Evolutionary conservation across 2,797 vertebrate species (phyloP), one percentile per base, ranked within the genome.

Genomic region (Myotis myotis): DNA sequence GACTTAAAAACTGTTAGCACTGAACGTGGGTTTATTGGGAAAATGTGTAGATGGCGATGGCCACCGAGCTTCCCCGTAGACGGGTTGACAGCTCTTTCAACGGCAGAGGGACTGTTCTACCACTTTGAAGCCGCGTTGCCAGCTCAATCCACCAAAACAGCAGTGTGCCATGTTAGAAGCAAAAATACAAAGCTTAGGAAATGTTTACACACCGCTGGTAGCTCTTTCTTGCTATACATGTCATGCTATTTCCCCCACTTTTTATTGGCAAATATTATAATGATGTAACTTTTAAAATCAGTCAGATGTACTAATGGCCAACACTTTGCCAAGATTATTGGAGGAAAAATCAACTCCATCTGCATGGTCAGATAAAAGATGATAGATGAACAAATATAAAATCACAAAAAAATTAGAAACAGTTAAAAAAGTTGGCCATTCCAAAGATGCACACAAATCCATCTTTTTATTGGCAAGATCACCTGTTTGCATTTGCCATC

Each of bases 351-450:
- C 9, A 41, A 87, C 89, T 82, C 62, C 41, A 81, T 89, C 22
- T 95, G 78, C 4, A 79, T 49, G 66, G 55, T 60, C 38, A 83
- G 80, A 94, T 92, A 80, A 96, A 96, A 91, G 11, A 86, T 3
- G 33, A 86, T 57, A 66, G 9, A 86, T 68, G 41, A 79, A 90
- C 89, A 90, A 96, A 93, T 78, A 25, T 8, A 66, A 84, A 89
- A 57, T 82, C 64, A 75, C 6, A 47, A 89, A 87, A 57, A 57
- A 89, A 95, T 41, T 68, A 89, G 33, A 70, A 89, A 38, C 1
- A 47, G 38, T 13, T 85, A n/a, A 79, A 81, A 92, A 82, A 17
- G 12, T 70, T 60, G 75, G 51, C 19, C 64, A 8, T 85, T 71
- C 44, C 13, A 84, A 82, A 78, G 80, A 93, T 72, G 5, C 16